Evolutionary conservation across 2,888 invertebrate genomes (phyloP).

Genomic region (Acrobasis repandana): DNA sequence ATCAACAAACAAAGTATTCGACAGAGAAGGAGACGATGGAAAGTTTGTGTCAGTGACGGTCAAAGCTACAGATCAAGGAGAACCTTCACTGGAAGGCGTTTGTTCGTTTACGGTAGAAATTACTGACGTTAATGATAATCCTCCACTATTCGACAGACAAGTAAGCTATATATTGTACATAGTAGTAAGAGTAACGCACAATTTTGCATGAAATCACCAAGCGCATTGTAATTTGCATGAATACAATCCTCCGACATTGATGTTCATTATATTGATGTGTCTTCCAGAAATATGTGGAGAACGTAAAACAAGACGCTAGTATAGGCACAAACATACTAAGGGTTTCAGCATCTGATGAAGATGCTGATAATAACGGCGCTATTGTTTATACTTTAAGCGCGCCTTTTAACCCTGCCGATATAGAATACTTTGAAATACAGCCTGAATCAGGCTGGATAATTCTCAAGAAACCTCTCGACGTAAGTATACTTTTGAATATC

Average conservation of each 20-base stretch:
- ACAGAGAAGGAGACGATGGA: conserved; percentile 97
- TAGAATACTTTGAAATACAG: conserved; percentile 98
- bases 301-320: conserved; percentile 98
- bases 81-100: conserved; percentile 97
- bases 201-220: conserved; percentile 50
- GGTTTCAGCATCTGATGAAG: conserved; percentile 98
- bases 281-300: conserved; percentile 96
- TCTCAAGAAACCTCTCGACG: conserved; percentile 96
- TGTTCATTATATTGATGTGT: conserved; percentile 51
- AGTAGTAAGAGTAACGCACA: conserved; percentile 41
- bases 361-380: conserved; percentile 98
- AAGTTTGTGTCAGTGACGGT: conserved; percentile 98
- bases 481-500: conserved; percentile 85
- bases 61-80: conserved; percentile 99
- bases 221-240: conserved; percentile 47
- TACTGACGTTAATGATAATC: conserved; percentile 98
- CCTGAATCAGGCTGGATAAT: conserved; percentile 99
- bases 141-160: conserved; percentile 96
- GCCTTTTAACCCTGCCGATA: conserved; percentile 92
- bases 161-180: conserved; percentile 76
- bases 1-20: conserved; percentile 97
- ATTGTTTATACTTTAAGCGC: conserved; percentile 96
- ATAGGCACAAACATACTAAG: conserved; percentile 96
- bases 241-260: conserved; percentile 40
- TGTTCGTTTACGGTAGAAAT: conserved; percentile 99